These are phyloP conservation scores for Melitaea cinxia DNA, from an alignment of 1,140 invertebrate species.

Conservation along the genomic window DNA sequence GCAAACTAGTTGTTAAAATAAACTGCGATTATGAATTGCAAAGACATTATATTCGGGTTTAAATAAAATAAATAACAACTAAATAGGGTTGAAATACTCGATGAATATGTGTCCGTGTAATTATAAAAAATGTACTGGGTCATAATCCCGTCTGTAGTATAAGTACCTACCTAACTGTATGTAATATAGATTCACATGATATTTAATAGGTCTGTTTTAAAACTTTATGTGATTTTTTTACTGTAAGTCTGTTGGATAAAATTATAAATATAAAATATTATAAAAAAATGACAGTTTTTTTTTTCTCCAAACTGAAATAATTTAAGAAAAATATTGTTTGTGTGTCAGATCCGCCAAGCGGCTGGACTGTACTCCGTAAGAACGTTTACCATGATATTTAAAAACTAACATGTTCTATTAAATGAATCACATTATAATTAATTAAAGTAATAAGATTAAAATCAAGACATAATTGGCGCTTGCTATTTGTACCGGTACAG, in stretches of 20 bases:
- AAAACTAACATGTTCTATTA: too few species aligned
- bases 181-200: slow-evolving; percentile 83
- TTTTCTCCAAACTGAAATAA: not conserved
- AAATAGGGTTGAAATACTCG: slow-evolving; percentile 39
- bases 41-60: slow-evolving; percentile 63
- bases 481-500: too few species aligned
- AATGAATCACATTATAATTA: too few species aligned
- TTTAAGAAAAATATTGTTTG: too few species aligned
- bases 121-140: slow-evolving; percentile 79
- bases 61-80: slow-evolving; percentile 42
- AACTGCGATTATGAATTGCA: slow-evolving; percentile 64
- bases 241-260: slow-evolving; percentile 82
- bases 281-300: slow-evolving; percentile 22
- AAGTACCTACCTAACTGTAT: slow-evolving; percentile 79
- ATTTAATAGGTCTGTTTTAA: slow-evolving; percentile 82
- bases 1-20: slow-evolving; percentile 70
- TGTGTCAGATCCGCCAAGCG: too few species aligned
- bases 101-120: slow-evolving; percentile 70
- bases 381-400: too few species aligned
- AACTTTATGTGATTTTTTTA: slow-evolving; percentile 81
- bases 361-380: too few species aligned
- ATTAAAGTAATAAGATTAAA: too few species aligned
- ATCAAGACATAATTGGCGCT: too few species aligned
- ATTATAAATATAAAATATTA: slow-evolving; percentile 71
- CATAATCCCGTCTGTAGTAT: slow-evolving; percentile 81